Percentiles rank a stretch among this genome's conserved stretches.
Conservation (phyloP, 1,140 invertebrate species). For the honey bee (Apis mellifera) region DNA sequence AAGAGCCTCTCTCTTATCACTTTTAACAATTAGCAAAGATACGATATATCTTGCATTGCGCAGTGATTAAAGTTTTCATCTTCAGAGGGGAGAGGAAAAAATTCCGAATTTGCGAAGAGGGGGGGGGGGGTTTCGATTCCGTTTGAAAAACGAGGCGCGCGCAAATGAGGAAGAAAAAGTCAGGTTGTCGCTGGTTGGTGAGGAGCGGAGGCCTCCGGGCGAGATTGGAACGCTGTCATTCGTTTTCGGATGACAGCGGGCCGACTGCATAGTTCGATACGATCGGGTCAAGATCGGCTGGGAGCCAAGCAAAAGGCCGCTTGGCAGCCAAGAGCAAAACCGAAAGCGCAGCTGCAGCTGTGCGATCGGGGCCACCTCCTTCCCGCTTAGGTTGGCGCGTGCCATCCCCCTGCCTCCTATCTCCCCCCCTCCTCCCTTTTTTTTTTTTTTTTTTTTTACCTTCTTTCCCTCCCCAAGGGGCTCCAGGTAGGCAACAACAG, state of each 20-base stretch:
- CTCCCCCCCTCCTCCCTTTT: too few species aligned
- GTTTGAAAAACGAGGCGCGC: neutral
- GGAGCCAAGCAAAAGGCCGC: slow-evolving; percentile 62
- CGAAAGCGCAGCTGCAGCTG: slow-evolving; percentile 65
- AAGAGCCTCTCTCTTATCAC: too few species aligned
- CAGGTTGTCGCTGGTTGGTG: slow-evolving; percentile 56
- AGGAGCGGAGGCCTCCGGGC: slow-evolving; percentile 38
- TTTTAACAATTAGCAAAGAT: too few species aligned
- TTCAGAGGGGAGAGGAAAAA: too few species aligned
- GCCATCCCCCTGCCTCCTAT: slow-evolving; percentile 70
- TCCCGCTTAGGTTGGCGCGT: slow-evolving; percentile 71
- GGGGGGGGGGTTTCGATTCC: too few species aligned
- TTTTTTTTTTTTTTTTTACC: slow-evolving; percentile 59
- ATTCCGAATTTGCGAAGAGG: too few species aligned
- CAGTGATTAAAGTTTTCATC: too few species aligned
- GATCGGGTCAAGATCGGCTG: slow-evolving; percentile 73
- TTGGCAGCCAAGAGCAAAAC: slow-evolving; percentile 67
- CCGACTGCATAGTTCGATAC: slow-evolving; percentile 62
- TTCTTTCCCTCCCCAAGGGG: slow-evolving; percentile 47
- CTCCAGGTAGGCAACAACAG: slow-evolving; percentile 48
- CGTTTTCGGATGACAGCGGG: slow-evolving; percentile 69
- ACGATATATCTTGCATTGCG: too few species aligned
- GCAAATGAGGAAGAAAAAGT: slow-evolving; percentile 58
- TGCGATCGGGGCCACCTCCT: slow-evolving; percentile 54
- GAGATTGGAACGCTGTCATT: slow-evolving; percentile 60